phyloP scores from a whole-genome alignment of 2,113 vertebrate species.

The Sus scrofa region DNA sequence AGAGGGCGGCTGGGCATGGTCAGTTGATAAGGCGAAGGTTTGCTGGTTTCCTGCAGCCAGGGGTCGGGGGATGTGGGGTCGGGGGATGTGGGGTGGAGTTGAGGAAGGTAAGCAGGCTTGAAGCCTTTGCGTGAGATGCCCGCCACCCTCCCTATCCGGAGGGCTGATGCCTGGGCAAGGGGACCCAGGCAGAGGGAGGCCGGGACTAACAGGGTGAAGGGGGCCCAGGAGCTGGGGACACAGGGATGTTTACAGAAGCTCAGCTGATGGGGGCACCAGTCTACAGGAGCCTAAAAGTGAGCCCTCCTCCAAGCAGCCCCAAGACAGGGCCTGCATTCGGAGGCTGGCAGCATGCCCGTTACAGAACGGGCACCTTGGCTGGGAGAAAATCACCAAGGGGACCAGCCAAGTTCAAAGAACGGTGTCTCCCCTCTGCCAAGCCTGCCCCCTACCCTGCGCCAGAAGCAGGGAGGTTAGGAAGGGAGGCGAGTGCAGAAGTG shows the following conservation, averaged over 20 bases:
- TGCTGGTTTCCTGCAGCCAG: accelerated
- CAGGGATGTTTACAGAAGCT: neutral
- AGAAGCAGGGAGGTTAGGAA: neutral
- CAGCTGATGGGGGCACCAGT: neutral
- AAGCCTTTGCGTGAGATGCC: accelerated
- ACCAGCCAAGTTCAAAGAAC: neutral
- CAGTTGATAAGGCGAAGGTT: neutral
- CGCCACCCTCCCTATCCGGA: neutral
- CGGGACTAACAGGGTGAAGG: too few species aligned
- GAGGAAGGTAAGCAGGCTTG: neutral
- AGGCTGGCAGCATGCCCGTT: accelerated
- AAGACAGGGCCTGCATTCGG: accelerated
- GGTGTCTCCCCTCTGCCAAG: neutral
- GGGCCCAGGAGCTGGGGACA: neutral
- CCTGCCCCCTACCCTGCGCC: neutral
- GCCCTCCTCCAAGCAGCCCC: neutral
- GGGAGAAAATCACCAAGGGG: neutral
- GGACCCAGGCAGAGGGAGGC: neutral
- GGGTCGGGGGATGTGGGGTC: too few species aligned
- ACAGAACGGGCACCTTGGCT: neutral
- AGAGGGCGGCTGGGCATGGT: neutral
- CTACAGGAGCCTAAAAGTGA: neutral
- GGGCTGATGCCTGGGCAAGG: neutral
- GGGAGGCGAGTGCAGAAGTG: neutral
- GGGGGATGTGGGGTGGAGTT: too few species aligned